A percentile compares a stretch with the other conserved stretches of the same genome.
These are phyloP conservation scores for Semibalanus balanoides DNA, from an alignment of 1,140 invertebrate species.

Conservation along the genomic window DNA sequence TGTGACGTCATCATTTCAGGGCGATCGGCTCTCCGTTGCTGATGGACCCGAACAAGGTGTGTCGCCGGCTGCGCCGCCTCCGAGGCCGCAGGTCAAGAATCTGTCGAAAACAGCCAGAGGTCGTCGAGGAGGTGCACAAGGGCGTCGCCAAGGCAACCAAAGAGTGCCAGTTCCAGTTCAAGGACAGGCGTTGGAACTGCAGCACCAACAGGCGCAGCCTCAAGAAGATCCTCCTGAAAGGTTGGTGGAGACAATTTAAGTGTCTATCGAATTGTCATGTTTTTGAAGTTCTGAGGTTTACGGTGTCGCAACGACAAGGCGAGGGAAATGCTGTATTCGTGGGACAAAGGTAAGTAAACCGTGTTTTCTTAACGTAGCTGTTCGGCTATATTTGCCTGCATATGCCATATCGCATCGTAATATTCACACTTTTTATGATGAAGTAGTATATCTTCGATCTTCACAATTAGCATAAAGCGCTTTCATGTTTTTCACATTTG, in stretches of 20 bases:
- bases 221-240: conserved; percentile 61
- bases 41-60: conserved; percentile 72
- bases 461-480: too few species aligned
- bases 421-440: too few species aligned
- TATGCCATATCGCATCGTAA: too few species aligned
- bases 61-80: conserved; percentile 74
- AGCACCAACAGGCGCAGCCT: conserved; percentile 58
- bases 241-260: conserved; percentile 32
- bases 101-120: conserved; percentile 27
- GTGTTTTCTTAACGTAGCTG: too few species aligned
- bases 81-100: conserved; percentile 49
- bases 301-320: too few species aligned
- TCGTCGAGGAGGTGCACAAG: conserved; percentile 50
- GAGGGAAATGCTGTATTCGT: too few species aligned
- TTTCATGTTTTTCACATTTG: too few species aligned
- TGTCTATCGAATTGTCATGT: too few species aligned
- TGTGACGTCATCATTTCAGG: conserved; percentile 23
- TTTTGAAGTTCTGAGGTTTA: too few species aligned
- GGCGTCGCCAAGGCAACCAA: conserved; percentile 57
- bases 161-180: conserved; percentile 71
- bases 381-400: too few species aligned
- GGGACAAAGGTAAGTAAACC: too few species aligned
- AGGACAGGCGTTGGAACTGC: conserved; percentile 67
- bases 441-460: too few species aligned
- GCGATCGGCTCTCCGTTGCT: conserved; percentile 54